Percentiles rank a stretch among this genome's conserved stretches.
Conservation (phyloP, 2,888 invertebrate genomes). For the Epinotia ramella region DNA sequence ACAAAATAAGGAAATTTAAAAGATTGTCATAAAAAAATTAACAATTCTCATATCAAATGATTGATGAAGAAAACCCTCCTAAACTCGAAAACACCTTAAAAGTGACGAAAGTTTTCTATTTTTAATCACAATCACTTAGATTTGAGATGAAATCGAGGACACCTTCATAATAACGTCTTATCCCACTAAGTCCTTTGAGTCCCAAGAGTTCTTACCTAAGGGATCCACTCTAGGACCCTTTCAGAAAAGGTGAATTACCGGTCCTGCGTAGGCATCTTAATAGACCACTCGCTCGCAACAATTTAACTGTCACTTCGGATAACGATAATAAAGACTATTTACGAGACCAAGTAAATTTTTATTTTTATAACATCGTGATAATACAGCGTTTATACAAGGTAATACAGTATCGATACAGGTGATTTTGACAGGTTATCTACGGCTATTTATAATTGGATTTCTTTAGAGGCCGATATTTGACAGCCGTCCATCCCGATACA, state of each 20-base stretch:
- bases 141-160: not conserved
- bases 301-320: constrained; percentile 18
- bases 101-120: too few relatives aligned
- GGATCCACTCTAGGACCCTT: constrained; percentile 20
- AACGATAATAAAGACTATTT: not conserved
- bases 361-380: too few relatives aligned
- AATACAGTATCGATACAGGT: too few relatives aligned
- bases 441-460: too few relatives aligned
- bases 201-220: constrained; percentile 23
- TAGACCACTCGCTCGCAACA: constrained; percentile 13
- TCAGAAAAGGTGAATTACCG: constrained; percentile 23
- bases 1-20: too few relatives aligned
- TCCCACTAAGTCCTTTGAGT: constrained; percentile 15
- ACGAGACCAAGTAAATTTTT: not conserved
- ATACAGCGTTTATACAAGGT: too few relatives aligned
- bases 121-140: not conserved
- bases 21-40: too few relatives aligned
- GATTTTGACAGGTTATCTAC: too few relatives aligned
- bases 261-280: constrained; percentile 23
- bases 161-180: constrained; percentile 3
- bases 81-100: not conserved
- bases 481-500: too few relatives aligned
- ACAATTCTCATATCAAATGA: too few relatives aligned
- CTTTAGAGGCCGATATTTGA: too few relatives aligned
- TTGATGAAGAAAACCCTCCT: not conserved